Evolutionary conservation across 2,797 vertebrate species (phyloP).

Genomic region (Epinephelus coioides): DNA sequence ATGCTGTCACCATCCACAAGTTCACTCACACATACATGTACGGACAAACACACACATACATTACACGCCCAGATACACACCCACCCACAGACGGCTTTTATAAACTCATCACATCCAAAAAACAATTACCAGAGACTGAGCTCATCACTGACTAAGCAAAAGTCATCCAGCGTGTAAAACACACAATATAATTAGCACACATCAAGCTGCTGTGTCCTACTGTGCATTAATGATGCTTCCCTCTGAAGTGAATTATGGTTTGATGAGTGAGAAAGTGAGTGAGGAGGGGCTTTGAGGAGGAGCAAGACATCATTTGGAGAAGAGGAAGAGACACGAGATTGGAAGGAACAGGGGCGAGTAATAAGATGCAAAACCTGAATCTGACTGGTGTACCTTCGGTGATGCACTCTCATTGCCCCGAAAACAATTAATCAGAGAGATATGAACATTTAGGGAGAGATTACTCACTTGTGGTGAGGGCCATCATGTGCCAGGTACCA

Average conservation of each 20-base stretch:
- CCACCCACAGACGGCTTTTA: constrained; percentile 68
- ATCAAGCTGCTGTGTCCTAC: constrained; percentile 84
- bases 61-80: constrained; percentile 12
- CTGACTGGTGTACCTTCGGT: constrained; percentile 18
- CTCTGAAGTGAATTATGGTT: constrained; percentile 84
- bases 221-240: constrained; percentile 85
- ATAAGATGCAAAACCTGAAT: constrained; percentile 22
- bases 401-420: neutral
- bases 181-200: constrained; percentile 88
- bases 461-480: constrained; percentile 69
- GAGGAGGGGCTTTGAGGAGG: constrained; percentile 68
- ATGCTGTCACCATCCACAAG: constrained; percentile 19
- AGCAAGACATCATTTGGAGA: constrained; percentile 64
- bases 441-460: neutral
- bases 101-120: constrained; percentile 85
- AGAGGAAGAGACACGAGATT: constrained; percentile 20
- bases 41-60: neutral
- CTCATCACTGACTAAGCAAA: constrained; percentile 86
- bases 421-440: constrained; percentile 23
- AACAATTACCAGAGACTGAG: constrained; percentile 85
- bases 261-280: constrained; percentile 77
- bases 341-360: constrained; percentile 7
- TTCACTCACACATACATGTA: constrained; percentile 29
- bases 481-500: constrained; percentile 72
- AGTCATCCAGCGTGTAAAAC: constrained; percentile 85